phyloP scores from a whole-genome alignment of 2,113 vertebrate species.

The Lanius ludovicianus region DNA sequence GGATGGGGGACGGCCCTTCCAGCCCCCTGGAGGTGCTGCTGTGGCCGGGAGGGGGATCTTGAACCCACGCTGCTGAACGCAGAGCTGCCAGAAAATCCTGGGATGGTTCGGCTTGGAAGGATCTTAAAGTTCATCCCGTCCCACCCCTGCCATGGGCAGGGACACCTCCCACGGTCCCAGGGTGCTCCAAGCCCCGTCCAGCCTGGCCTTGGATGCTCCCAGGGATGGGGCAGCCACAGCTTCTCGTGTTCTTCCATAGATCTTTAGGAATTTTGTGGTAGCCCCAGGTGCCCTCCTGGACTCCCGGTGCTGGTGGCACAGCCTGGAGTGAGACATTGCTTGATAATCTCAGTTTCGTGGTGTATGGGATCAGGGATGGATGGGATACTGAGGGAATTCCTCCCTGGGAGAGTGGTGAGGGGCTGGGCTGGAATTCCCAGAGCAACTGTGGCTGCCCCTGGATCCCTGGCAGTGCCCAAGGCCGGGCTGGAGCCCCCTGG shows the following conservation, averaged over 20 bases:
- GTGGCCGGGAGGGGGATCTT: neutral
- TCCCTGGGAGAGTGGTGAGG: fast-evolving
- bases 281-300: neutral
- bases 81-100: neutral
- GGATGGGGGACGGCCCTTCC: neutral
- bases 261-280: neutral
- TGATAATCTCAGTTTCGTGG: too few relatives aligned
- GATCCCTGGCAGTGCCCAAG: neutral
- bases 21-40: neutral
- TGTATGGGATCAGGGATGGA: fast-evolving
- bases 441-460: neutral
- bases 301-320: neutral
- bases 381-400: neutral
- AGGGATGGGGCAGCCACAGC: neutral
- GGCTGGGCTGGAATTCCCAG: neutral
- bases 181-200: neutral
- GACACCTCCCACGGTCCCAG: neutral
- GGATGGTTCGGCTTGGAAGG: neutral
- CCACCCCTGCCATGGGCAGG: too few relatives aligned
- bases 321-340: neutral
- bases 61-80: fast-evolving
- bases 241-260: fast-evolving
- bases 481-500: neutral
- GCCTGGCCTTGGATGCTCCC: neutral
- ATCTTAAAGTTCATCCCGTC: neutral